Evolutionary conservation across 1,140 invertebrate genomes (phyloP), one percentile per base, ranked within the genome.

Genomic region (Adelges cooleyi): DNA sequence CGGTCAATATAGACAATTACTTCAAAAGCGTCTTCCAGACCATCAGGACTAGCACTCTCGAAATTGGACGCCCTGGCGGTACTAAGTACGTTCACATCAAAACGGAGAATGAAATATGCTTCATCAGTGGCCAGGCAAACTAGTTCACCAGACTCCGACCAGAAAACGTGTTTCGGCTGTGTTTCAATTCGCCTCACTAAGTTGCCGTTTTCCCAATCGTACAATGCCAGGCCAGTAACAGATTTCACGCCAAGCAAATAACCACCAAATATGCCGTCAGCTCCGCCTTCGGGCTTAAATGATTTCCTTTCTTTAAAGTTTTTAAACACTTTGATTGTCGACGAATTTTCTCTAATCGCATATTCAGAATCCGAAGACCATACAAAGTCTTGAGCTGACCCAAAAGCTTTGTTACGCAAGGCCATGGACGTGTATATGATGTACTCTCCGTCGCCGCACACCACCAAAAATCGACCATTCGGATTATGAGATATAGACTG

Each of bases 351-450:
- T 38, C 95, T 78, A 1, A 97, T 93, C 1, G 87, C 87, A 72
- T 90, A 99, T 71, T 98, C 90, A 2, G 94, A 95, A 75, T 99
- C 97, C 49, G 89, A 82, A 1, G 93, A 93, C 97, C 97, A 99
- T 0, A 98, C 95, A 77, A 99, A 99, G 76, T 99, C 96, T 66
- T 97, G 90, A 0, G 95, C 96, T 5, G 92, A 87, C 3, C 97
- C 97, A 76, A 98, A 99, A 11, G 93, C 93, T 75, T 99, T 99
- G 75, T 99, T 99, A 48, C 97, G 82, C 36, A 99, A 78, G 0
- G 95, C 95, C 92, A 99, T 97, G 0, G 96, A 93, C 0, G 97
- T 99, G 76, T 99, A 99, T 70, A 99, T 98, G 15, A 99, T 99
- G 74, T 98, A 99, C 75, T 71, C 97, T 1, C 96, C 97, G 77